Evolutionary conservation across 1,140 invertebrate genomes (phyloP), one percentile per base, ranked within the genome.

Genomic region (Scaptomyza montana): DNA sequence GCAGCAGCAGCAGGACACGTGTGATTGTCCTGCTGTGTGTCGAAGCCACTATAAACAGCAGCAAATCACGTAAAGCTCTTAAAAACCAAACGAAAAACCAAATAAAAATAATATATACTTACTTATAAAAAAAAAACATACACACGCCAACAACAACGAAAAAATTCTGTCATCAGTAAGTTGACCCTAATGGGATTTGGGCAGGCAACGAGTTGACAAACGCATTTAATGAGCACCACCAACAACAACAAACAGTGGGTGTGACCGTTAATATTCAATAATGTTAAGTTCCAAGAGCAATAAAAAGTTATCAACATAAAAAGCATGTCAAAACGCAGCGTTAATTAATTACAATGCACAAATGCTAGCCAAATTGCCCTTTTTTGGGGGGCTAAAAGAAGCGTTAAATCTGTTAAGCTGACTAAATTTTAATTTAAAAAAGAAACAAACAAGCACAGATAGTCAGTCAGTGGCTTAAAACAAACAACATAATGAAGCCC

Each of bases 391-490:
- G 19, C 57, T 47, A 64, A 82, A 70, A 87, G 64, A 77, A 84
- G 84, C 84, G 84, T 89, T 84, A 87, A 89, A 87, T 87, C 84
- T 89, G 77, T 77, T 60, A 21, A 43, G 39, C 39, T 74, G 84
- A 89, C 84, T 89, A 80, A 89, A 89, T 89, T 87, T 80, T 74
- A 89, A 89, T 89, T 89, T 80, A 45, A 89, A 80, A 74, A 76
- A 36, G 9, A 36, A 36, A 8, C 0, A 68, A 72, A 56, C 66
- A 25, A 51, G 39, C 59, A 39, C 33, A 55, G 61, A n/a, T n/a
- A 57, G 21, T 16, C 16, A 49, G 1, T 36, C 33, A 36, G 33
- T 36, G 33, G 33, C 33, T 36, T 7, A 74, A 77, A 68, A 74
- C 81, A 81, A 87, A 77, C 77, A 74, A 78, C 74, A 90, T 90